Base-by-base conservation (phyloP, 2,113 vertebrate species). In the Zapornia atra region DNA sequence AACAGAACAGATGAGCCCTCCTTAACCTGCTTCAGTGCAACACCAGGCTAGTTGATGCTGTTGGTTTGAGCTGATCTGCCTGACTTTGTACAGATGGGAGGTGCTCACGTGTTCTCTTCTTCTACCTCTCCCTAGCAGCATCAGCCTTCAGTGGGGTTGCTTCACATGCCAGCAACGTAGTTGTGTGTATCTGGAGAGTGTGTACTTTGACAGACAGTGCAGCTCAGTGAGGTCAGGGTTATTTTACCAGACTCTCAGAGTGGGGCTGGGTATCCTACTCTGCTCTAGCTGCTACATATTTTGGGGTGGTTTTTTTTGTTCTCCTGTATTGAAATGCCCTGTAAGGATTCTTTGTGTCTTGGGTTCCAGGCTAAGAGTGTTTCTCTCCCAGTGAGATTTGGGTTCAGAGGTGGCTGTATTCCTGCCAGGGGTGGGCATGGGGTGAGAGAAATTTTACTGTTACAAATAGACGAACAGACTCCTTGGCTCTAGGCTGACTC, bases 181-280 rank as follows among this genome's bases (percentile, higher is more conserved):
- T 44, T 4, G 25, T n/a, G 15, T 22, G 26, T 24, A 73, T 71
- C 31, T 66, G 70, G 9, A 76, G 75, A 64, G 34, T 0, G 0
- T 25, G 34, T 69, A n/a, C 38, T 44, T 54, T 38, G 48, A 17
- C 69, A 78, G 69, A 9, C 59, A 77, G 34, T 9, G 69, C 82
- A 50, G 57, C 64, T 63, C 5, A 6, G n/a, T 40, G 72, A 64
- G 28, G 24, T 60, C 59, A 61, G 50, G 72, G 57, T 65, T 73
- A 7, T 70, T 84, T 87, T 25, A 68, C 53, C 65, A 78, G 28
- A 10, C 46, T 84, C 56, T 16, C 82, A 38, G 36, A 57, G 19
- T 26, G 60, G 46, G 40, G 21, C 56, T 82, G n/a, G 1, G 1
- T 71, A 28, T 87, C 36, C 65, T 66, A 9, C 16, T 66, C 25